Percentiles rank a stretch among this genome's conserved stretches.
Conservation (phyloP, 2,888 invertebrate genomes). For the Philhelius pedissequus region DNA sequence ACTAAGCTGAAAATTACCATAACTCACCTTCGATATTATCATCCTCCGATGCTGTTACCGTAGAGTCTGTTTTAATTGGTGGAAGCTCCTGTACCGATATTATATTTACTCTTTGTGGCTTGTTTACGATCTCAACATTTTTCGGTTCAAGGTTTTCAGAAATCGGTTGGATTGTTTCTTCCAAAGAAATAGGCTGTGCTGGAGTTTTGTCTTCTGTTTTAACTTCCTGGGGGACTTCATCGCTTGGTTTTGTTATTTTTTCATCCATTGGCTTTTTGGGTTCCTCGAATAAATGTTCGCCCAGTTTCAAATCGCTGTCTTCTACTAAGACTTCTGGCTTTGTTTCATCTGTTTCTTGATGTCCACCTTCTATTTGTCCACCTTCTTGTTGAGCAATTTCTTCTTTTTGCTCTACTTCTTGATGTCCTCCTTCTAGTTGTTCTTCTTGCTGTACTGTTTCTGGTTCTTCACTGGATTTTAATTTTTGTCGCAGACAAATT, state of each 20-base stretch:
- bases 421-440: too few relatives aligned
- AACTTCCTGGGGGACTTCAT: not conserved
- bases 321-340: not conserved
- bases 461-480: slow-evolving; percentile 56
- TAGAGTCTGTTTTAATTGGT: slow-evolving; percentile 72
- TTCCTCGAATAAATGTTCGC: not conserved
- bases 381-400: too few relatives aligned
- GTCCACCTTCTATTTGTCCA: too few relatives aligned
- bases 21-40: slow-evolving; percentile 75
- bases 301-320: not conserved
- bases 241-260: not conserved
- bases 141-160: not conserved
- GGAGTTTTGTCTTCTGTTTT: not conserved
- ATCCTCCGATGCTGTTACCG: slow-evolving; percentile 73
- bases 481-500: slow-evolving; percentile 75
- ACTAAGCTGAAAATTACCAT: not conserved
- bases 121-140: not conserved
- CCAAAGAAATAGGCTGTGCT: not conserved
- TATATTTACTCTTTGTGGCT: slow-evolving; percentile 61
- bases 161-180: not conserved
- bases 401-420: not conserved
- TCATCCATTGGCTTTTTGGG: slow-evolving; percentile 4
- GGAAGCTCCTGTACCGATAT: slow-evolving; percentile 71
- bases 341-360: not conserved
- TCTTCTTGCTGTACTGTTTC: too few relatives aligned